Percentiles rank a stretch among this genome's conserved stretches.
phyloP scores from a whole-genome alignment of 2,888 invertebrate genomes.

The Cephus rjabovi region DNA sequence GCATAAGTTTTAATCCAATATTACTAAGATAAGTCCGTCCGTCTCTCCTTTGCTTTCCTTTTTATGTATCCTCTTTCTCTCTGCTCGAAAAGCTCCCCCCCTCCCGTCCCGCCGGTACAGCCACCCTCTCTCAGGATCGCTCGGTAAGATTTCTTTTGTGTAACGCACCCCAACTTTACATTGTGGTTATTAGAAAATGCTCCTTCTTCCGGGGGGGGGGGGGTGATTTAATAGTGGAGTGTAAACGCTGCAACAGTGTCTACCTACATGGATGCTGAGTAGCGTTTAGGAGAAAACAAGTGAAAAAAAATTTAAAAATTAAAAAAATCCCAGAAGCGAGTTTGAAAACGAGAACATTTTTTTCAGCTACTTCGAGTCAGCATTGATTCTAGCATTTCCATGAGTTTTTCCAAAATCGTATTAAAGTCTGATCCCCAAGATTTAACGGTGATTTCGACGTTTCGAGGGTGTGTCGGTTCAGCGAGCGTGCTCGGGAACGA shows the following conservation, averaged over 20 bases:
- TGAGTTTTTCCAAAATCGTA: too few species aligned
- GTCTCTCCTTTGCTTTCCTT: not conserved
- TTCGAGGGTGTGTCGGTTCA: conserved; percentile 2
- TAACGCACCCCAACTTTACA: conserved; percentile 62
- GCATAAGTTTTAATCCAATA: conserved; percentile 68
- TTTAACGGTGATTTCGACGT: too few species aligned
- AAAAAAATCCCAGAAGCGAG: too few species aligned
- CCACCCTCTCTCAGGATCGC: not conserved
- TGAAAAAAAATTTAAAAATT: too few species aligned
- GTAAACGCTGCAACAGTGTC: conserved; percentile 1
- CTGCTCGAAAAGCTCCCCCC: not conserved
- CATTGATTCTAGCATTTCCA: too few species aligned
- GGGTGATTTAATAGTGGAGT: conserved; percentile 32
- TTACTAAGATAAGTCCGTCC: conserved; percentile 63
- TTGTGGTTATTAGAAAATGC: conserved; percentile 66
- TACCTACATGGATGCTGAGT: too few species aligned
- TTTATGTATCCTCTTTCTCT: conserved; percentile 7
- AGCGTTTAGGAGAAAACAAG: too few species aligned
- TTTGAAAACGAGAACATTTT: too few species aligned
- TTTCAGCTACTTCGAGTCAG: too few species aligned
- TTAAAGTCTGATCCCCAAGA: too few species aligned
- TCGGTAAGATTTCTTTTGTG: conserved; percentile 64
- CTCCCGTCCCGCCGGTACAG: too few species aligned
- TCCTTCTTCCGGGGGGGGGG: conserved; percentile 39
- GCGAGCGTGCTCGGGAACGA: not conserved